A percentile compares a stretch with the other conserved stretches of the same genome.
Conservation (phyloP, 2,113 vertebrate genomes). For the Leucoraja erinaceus region DNA sequence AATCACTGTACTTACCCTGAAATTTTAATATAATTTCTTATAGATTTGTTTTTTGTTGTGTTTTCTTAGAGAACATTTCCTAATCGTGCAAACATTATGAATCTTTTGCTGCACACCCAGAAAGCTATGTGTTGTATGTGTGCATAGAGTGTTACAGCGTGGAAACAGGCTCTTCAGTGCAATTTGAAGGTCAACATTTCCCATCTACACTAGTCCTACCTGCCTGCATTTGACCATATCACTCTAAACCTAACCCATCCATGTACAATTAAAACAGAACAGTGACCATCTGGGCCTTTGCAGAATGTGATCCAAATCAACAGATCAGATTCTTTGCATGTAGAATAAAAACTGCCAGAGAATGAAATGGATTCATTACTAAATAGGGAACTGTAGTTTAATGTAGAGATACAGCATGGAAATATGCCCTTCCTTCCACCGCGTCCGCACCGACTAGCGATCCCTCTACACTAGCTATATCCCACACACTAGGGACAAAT, state of each 20-base stretch:
- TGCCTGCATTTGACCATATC: too few relatives aligned
- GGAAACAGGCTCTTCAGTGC: too few relatives aligned
- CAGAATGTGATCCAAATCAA: not conserved
- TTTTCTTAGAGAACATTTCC: not conserved
- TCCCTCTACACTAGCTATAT: too few relatives aligned
- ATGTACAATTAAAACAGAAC: not conserved
- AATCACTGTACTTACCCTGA: not conserved
- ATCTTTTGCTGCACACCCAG: not conserved
- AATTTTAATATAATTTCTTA: not conserved
- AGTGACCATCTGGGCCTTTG: not conserved
- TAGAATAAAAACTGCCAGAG: not conserved
- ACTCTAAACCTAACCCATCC: too few relatives aligned
- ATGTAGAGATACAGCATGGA: too few relatives aligned
- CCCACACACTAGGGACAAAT: too few relatives aligned
- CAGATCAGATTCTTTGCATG: not conserved
- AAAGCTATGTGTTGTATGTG: not conserved
- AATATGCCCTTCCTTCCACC: too few relatives aligned
- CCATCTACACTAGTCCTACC: too few relatives aligned
- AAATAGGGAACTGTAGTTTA: not conserved
- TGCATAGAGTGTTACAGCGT: too few relatives aligned
- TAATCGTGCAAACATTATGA: not conserved
- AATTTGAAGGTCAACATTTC: too few relatives aligned
- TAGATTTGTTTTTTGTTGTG: conserved; percentile 3
- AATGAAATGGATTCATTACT: not conserved
- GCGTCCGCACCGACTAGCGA: too few relatives aligned